Evolutionary conservation across 2,113 vertebrate species (phyloP).

Genomic region (Hippocampus zosterae): DNA sequence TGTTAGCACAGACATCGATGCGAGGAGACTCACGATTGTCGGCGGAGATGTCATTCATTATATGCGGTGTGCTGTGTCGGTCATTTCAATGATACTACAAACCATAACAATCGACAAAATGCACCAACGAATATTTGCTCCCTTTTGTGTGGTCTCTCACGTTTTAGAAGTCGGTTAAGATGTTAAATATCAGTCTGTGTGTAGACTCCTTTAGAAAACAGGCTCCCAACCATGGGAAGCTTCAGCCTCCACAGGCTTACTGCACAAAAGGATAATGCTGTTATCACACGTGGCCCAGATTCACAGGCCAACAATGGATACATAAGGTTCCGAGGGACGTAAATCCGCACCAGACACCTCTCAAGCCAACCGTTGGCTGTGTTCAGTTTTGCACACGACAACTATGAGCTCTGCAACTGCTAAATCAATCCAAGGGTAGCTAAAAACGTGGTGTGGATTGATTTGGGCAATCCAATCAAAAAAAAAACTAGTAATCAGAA

Average conservation of each 20-base stretch:
- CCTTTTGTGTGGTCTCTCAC: neutral
- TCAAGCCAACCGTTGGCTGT: conserved; percentile 30
- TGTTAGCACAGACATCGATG: neutral
- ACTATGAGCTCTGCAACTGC: too few species aligned
- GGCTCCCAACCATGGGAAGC: conserved; percentile 40
- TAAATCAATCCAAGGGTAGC: neutral
- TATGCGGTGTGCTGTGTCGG: neutral
- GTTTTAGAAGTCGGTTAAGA: neutral
- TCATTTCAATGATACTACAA: neutral
- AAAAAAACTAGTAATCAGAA: too few species aligned
- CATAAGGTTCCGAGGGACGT: conserved; percentile 34
- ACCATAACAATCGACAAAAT: neutral
- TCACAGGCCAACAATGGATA: conserved; percentile 35
- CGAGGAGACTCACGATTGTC: neutral
- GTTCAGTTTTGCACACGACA: neutral
- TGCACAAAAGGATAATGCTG: conserved; percentile 42
- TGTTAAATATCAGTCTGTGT: neutral
- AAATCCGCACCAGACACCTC: conserved; percentile 30
- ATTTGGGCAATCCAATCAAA: neutral
- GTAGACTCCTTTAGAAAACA: conserved; percentile 8
- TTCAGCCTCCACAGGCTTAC: conserved; percentile 26
- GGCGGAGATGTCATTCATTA: neutral
- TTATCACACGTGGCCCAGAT: conserved; percentile 55
- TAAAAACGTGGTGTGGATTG: neutral
- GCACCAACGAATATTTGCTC: neutral